A percentile compares a stretch with the other conserved stretches of the same genome.
These are phyloP conservation scores for Oxystoma pomonae DNA, from an alignment of 2,888 invertebrate species.

Conservation along the genomic window DNA sequence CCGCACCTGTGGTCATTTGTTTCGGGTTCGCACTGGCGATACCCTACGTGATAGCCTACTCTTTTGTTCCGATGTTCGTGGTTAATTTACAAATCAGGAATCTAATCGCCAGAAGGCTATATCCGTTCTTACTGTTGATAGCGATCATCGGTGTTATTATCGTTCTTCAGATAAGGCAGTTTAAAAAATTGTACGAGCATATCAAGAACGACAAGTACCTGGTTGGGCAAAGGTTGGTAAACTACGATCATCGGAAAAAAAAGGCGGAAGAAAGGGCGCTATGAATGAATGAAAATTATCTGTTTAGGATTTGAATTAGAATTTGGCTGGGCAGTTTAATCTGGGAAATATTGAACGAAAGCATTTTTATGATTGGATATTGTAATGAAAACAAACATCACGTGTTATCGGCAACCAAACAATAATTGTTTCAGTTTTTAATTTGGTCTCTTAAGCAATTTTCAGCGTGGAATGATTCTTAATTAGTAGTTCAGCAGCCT, in stretches of 20 bases:
- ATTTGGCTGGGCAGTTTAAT: too few relatives aligned
- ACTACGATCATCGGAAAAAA: slow-evolving; percentile 85
- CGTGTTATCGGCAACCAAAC: too few relatives aligned
- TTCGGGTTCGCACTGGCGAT: slow-evolving; percentile 87
- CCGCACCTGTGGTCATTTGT: slow-evolving; percentile 83
- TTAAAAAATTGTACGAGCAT: slow-evolving; percentile 92
- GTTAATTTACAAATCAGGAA: slow-evolving; percentile 63
- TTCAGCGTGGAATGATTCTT: too few relatives aligned
- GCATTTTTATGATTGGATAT: too few relatives aligned
- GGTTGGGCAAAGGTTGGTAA: slow-evolving; percentile 93
- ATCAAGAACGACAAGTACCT: slow-evolving; percentile 99
- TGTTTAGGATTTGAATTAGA: too few relatives aligned
- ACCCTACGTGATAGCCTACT: slow-evolving; percentile 88
- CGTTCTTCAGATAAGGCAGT: slow-evolving; percentile 86
- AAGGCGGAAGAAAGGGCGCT: too few relatives aligned
- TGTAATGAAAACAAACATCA: too few relatives aligned
- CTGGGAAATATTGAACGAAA: too few relatives aligned
- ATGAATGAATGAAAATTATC: background rate
- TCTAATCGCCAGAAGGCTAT: slow-evolving; percentile 78
- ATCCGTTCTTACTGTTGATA: slow-evolving; percentile 80
- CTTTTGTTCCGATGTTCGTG: slow-evolving; percentile 65
- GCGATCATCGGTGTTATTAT: slow-evolving; percentile 65
- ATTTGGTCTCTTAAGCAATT: too few relatives aligned
- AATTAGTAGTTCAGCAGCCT: too few relatives aligned
- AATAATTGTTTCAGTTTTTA: too few relatives aligned